These are phyloP conservation scores for Hydrolagus colliei DNA, from an alignment of 2,797 vertebrate genomes.

Conservation along the genomic window DNA sequence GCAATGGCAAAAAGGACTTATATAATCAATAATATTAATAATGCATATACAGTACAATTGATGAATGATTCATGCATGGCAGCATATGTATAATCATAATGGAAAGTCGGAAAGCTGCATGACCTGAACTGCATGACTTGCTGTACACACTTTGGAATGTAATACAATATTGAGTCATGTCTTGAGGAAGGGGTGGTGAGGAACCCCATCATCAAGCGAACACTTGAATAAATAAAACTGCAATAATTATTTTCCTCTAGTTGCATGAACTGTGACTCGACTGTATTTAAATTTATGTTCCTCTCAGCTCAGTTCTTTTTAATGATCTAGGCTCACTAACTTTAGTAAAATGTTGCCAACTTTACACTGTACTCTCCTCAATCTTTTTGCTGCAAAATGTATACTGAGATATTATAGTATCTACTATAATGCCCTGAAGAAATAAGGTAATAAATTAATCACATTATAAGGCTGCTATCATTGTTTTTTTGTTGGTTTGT, in stretches of 20 bases:
- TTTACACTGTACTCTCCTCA: too few relatives aligned
- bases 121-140: not conserved
- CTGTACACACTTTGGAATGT: not conserved
- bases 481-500: too few relatives aligned
- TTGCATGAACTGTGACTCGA: not conserved
- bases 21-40: slow-evolving; percentile 20
- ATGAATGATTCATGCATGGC: not conserved
- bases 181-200: not conserved
- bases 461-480: too few relatives aligned
- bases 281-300: not conserved
- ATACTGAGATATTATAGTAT: too few relatives aligned
- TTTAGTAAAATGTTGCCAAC: too few relatives aligned
- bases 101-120: not conserved
- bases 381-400: too few relatives aligned
- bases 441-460: too few relatives aligned
- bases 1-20: not conserved
- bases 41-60: not conserved
- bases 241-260: not conserved
- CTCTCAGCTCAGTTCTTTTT: not conserved
- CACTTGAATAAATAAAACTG: not conserved
- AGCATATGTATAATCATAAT: not conserved
- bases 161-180: not conserved
- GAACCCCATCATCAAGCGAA: not conserved
- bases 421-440: too few relatives aligned
- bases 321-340: too few relatives aligned